Conservation (phyloP, 2,797 vertebrate species). For the Iguana delicatissima region DNA sequence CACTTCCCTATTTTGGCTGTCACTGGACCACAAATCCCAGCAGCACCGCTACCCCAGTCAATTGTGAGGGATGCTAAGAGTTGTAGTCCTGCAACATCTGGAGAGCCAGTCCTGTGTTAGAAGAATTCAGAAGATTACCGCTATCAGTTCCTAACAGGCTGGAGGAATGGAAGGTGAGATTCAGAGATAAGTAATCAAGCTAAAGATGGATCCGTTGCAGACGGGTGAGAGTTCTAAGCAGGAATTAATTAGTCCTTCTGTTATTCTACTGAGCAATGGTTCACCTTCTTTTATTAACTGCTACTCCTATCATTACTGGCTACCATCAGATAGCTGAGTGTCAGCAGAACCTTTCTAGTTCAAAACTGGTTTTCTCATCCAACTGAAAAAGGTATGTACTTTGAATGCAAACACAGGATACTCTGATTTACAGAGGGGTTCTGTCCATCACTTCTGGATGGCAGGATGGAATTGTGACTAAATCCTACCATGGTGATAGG, state of each 20-base stretch:
- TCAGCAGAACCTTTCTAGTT: constrained; percentile 76
- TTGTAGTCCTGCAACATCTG: too few species aligned
- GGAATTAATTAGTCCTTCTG: constrained; percentile 58
- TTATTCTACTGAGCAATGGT: constrained; percentile 65
- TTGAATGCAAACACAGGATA: constrained; percentile 70
- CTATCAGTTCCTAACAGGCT: constrained; percentile 16
- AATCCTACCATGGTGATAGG: too few species aligned
- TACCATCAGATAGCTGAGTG: constrained; percentile 70
- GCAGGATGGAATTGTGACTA: not conserved
- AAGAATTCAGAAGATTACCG: not conserved
- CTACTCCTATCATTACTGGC: constrained; percentile 72
- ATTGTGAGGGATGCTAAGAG: not conserved
- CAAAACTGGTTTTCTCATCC: constrained; percentile 71
- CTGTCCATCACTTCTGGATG: not conserved
- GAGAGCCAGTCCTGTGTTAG: too few species aligned
- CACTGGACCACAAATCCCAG: too few species aligned
- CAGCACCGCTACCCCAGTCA: not conserved
- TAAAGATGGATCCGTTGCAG: not conserved
- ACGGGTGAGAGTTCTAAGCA: constrained; percentile 33
- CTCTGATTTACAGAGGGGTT: constrained; percentile 54
- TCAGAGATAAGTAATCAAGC: not conserved
- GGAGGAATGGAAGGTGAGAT: not conserved
- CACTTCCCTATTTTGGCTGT: too few species aligned
- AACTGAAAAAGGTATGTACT: constrained; percentile 71
- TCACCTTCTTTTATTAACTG: constrained; percentile 69